Percentiles rank a stretch among this genome's conserved stretches.
Evolutionary conservation across 2,113 vertebrate genomes (phyloP).

Genomic region (Porphyrio hochstetteri): DNA sequence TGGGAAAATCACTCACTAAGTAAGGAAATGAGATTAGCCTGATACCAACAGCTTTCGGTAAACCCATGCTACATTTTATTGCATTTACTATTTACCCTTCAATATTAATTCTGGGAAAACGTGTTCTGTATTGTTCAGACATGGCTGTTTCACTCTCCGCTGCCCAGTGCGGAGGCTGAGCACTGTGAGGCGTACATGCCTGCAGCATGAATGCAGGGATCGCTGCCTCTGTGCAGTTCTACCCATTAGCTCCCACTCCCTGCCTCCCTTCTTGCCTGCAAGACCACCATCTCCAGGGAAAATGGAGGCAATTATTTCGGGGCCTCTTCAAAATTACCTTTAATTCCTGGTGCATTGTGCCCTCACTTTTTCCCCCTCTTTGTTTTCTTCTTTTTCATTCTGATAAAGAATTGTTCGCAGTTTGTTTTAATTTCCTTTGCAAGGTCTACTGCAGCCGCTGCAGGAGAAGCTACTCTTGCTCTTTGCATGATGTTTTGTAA

Average conservation of each 20-base stretch:
- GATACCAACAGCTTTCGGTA: neutral
- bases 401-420: neutral
- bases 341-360: neutral
- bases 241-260: neutral
- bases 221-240: neutral
- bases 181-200: neutral
- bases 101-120: neutral
- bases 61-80: neutral
- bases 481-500: constrained; percentile 1
- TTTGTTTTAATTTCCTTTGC: constrained; percentile 30
- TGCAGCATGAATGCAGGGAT: neutral
- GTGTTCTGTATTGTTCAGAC: neutral
- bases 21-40: neutral
- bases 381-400: neutral
- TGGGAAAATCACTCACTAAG: neutral
- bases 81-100: neutral
- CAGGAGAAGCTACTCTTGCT: constrained; percentile 1
- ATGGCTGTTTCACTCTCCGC: neutral
- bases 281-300: neutral
- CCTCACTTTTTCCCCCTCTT: neutral
- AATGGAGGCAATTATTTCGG: neutral
- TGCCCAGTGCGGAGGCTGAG: rapidly evolving
- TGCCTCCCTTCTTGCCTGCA: neutral
- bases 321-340: neutral
- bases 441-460: neutral